Evolutionary conservation across 2,888 invertebrate genomes (phyloP).

Genomic region (Tolmerus cingulatus): DNA sequence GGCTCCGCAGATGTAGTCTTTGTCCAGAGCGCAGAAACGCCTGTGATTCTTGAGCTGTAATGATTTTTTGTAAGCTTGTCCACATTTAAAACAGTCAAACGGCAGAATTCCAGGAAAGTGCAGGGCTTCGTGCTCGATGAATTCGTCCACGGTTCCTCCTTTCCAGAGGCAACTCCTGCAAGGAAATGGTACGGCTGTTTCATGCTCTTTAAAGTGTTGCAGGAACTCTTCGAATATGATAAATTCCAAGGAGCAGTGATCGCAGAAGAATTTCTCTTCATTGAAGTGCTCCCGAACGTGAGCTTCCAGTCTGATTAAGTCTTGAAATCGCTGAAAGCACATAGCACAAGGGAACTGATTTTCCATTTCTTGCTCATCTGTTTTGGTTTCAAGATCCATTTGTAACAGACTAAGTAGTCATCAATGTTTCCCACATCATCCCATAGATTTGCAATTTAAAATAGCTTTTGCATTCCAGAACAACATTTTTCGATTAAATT

Average conservation of each 20-base stretch:
- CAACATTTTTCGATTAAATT: background rate
- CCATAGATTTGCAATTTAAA: background rate
- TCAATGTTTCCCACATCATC: background rate
- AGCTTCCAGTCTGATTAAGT: background rate
- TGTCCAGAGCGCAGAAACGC: background rate
- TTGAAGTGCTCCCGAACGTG: constrained; percentile 24
- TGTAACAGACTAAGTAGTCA: background rate
- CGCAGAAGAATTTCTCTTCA: constrained; percentile 8
- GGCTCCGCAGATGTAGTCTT: constrained; percentile 11
- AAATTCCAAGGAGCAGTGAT: background rate
- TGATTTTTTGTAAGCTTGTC: background rate
- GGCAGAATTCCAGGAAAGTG: background rate
- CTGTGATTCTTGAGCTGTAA: constrained; percentile 7
- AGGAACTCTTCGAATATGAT: background rate
- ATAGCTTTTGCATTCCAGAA: background rate
- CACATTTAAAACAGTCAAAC: constrained; percentile 43
- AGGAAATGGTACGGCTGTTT: background rate
- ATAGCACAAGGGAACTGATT: background rate
- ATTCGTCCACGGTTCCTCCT: background rate
- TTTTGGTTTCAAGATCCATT: background rate
- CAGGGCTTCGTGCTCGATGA: constrained; percentile 21
- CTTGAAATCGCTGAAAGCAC: background rate
- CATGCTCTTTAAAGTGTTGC: background rate
- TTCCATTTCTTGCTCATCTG: background rate
- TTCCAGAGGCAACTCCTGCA: constrained; percentile 31